Percentiles rank a stretch among this genome's conserved stretches.
Evolutionary conservation across 2,113 vertebrate genomes (phyloP).

Genomic region (Furnarius figulus): DNA sequence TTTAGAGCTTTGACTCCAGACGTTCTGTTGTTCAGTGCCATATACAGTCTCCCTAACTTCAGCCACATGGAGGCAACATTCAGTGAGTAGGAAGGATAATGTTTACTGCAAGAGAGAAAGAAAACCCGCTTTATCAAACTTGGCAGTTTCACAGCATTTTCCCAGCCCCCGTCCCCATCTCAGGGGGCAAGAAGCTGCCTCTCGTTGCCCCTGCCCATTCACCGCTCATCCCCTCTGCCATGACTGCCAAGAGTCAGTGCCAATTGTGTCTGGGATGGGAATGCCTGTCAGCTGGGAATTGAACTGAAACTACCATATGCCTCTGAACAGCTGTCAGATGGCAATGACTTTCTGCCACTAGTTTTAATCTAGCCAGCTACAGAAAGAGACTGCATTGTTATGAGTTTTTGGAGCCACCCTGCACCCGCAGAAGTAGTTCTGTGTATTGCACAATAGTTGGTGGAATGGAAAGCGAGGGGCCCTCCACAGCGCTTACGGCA

Average conservation of each 20-base stretch:
- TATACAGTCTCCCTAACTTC: conserved; percentile 88
- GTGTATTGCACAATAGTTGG: not conserved
- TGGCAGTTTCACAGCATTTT: not conserved
- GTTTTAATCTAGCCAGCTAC: conserved; percentile 37
- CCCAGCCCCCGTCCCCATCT: not conserved
- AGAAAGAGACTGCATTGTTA: conserved; percentile 12
- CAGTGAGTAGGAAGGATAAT: conserved; percentile 90
- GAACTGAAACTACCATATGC: conserved; percentile 50
- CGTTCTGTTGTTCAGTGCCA: conserved; percentile 76
- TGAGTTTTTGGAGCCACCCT: not conserved
- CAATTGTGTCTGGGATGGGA: conserved; percentile 5
- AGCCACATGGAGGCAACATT: conserved; percentile 97
- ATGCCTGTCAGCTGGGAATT: conserved; percentile 25
- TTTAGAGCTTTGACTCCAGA: conserved; percentile 79
- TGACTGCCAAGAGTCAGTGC: conserved; percentile 17
- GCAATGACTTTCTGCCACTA: conserved; percentile 47
- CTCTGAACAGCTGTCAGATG: conserved; percentile 61
- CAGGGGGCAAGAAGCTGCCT: not conserved
- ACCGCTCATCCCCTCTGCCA: not conserved
- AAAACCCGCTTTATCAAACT: not conserved
- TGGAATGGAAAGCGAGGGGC: not conserved
- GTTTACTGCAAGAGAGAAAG: conserved; percentile 74
- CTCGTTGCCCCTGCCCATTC: not conserved
- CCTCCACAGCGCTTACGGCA: accelerated
- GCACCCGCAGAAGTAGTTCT: not conserved